Evolutionary conservation across 2,797 vertebrate genomes (phyloP).

Genomic region (Argentina silus): DNA sequence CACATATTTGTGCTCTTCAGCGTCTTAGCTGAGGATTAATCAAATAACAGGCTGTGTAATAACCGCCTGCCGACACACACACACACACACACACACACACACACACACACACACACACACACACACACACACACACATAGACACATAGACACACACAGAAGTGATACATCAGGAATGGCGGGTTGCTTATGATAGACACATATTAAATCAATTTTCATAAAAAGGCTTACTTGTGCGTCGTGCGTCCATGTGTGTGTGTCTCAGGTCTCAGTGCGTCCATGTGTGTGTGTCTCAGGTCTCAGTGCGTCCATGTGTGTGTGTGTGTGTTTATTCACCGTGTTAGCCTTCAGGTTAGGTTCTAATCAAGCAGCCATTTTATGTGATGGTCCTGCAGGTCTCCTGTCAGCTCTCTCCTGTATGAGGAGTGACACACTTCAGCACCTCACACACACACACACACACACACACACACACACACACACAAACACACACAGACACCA

Average conservation of each 20-base stretch:
- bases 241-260: not conserved
- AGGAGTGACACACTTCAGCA: slow-evolving; percentile 32
- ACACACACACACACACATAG: no score
- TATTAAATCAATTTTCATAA: no score
- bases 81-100: no score
- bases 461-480: slow-evolving; percentile 31
- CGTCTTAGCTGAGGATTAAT: slow-evolving; percentile 73
- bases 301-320: not conserved
- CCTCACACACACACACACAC: slow-evolving; percentile 14
- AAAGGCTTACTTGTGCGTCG: not conserved
- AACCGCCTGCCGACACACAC: slow-evolving; percentile 30
- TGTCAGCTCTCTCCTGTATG: slow-evolving; percentile 25
- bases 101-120: no score
- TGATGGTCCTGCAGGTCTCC: slow-evolving; percentile 12
- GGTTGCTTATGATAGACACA: no score
- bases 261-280: no score
- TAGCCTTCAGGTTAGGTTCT: slow-evolving; percentile 12
- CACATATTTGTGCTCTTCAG: slow-evolving; percentile 67
- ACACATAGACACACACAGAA: not conserved
- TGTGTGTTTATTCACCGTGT: not conserved
- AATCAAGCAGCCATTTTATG: slow-evolving; percentile 33
- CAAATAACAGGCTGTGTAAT: slow-evolving; percentile 69
- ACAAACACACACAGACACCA: not conserved
- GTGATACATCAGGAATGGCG: not conserved
- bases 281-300: not conserved